phyloP scores from a whole-genome alignment of 2,113 vertebrate genomes.

The Furnarius figulus region DNA sequence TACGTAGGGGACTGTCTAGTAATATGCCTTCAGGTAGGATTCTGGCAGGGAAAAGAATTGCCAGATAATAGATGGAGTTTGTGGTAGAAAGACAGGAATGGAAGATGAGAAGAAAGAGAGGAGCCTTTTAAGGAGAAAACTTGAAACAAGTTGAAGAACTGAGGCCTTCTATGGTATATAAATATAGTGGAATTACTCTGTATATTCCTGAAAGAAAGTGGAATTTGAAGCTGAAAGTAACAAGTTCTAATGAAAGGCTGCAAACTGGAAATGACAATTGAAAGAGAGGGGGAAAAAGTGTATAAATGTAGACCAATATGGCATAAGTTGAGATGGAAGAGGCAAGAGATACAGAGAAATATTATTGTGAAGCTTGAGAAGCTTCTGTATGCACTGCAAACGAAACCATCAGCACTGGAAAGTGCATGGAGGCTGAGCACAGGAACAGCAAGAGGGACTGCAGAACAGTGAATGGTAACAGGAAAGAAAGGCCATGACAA shows the following conservation, averaged over 20 bases:
- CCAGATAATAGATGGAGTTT: neutral
- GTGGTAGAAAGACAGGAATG: neutral
- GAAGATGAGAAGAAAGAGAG: neutral
- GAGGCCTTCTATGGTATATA: neutral
- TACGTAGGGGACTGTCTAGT: neutral
- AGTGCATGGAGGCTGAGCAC: neutral
- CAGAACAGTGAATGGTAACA: neutral
- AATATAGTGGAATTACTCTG: neutral
- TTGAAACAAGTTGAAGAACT: neutral
- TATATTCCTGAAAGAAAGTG: neutral
- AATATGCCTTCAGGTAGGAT: neutral
- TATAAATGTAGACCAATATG: neutral
- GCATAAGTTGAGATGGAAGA: neutral
- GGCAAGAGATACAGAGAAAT: neutral
- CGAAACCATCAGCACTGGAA: neutral
- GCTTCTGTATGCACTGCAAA: neutral
- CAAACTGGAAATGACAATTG: neutral
- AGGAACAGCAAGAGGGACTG: neutral
- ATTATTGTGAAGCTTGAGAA: neutral
- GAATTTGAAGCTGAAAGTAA: neutral
- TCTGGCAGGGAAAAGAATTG: neutral
- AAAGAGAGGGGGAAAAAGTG: neutral
- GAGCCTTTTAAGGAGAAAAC: neutral
- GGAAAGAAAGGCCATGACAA: neutral
- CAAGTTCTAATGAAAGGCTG: neutral